Percentiles rank a stretch among this genome's conserved stretches.
phyloP scores from a whole-genome alignment of 2,888 invertebrate genomes.

The Anoplius nigerrimus region DNA sequence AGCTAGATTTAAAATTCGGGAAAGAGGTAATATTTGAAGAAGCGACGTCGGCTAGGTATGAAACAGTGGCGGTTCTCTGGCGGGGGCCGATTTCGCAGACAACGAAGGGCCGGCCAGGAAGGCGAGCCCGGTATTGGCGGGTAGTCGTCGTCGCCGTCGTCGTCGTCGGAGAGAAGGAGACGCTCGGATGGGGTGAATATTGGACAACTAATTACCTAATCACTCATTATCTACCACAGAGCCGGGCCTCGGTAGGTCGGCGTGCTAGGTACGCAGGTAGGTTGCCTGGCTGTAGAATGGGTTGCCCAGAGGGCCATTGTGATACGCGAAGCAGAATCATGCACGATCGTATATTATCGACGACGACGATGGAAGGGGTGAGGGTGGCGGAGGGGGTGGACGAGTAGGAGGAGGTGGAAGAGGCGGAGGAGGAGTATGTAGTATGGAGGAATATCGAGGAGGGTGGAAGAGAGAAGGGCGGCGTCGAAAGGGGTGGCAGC shows the following conservation, averaged over 20 bases:
- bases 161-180: slow-evolving; percentile 30
- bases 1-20: too few relatives aligned
- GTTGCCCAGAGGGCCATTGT: slow-evolving; percentile 56
- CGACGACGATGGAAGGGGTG: slow-evolving; percentile 24
- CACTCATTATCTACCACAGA: slow-evolving; percentile 67
- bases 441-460: not conserved
- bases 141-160: too few relatives aligned
- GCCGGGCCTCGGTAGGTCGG: slow-evolving; percentile 54
- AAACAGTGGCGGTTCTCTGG: too few relatives aligned
- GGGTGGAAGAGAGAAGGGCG: not conserved
- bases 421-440: not conserved
- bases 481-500: not conserved
- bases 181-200: slow-evolving; percentile 59
- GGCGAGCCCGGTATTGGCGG: not conserved
- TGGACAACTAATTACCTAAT: slow-evolving; percentile 70
- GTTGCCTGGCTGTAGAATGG: slow-evolving; percentile 51
- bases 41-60: too few relatives aligned
- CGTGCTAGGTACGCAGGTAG: slow-evolving; percentile 47
- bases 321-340: slow-evolving; percentile 63
- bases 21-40: too few relatives aligned
- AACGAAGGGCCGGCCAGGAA: slow-evolving; percentile 1
- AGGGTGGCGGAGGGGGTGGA: slow-evolving; percentile 31
- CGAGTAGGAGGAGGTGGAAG: slow-evolving; percentile 11
- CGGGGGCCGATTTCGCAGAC: not conserved
- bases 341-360: slow-evolving; percentile 59